phyloP scores from a whole-genome alignment of 2,113 vertebrate genomes.

The Phaetusa simplex region DNA sequence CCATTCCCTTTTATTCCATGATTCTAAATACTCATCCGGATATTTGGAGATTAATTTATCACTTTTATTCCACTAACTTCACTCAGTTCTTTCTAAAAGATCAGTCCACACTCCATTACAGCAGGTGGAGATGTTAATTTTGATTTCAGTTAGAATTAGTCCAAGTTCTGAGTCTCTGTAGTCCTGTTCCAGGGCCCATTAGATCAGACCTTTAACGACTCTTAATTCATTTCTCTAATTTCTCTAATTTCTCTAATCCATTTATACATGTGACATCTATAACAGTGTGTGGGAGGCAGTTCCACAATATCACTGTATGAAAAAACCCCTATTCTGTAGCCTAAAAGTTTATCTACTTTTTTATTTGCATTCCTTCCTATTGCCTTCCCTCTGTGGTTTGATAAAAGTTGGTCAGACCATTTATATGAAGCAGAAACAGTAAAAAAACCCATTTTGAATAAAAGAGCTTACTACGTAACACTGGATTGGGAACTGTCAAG shows the following conservation, averaged over 20 bases:
- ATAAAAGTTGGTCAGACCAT: not conserved
- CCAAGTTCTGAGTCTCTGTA: not conserved
- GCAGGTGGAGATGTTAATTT: constrained; percentile 20
- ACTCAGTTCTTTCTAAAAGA: not conserved
- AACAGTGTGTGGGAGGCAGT: constrained; percentile 11
- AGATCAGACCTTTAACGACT: constrained; percentile 4
- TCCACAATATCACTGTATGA: not conserved
- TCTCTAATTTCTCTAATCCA: constrained; percentile 38
- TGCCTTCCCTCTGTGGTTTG: not conserved
- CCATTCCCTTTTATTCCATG: not conserved
- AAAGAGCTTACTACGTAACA: constrained; percentile 17
- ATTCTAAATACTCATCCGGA: not conserved
- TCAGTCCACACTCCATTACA: not conserved
- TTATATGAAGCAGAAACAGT: constrained; percentile 16
- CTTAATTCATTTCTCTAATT: constrained; percentile 35
- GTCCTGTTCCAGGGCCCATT: constrained; percentile 15
- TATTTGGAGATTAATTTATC: not conserved
- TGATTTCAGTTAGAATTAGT: constrained; percentile 8
- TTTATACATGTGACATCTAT: constrained; percentile 36
- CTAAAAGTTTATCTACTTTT: not conserved
- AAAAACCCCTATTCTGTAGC: not conserved
- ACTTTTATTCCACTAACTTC: not conserved
- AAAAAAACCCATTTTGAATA: not conserved
- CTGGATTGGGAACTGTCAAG: not conserved
- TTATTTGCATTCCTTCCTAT: constrained; percentile 4